These are phyloP conservation scores for Echiichthys vipera DNA, from an alignment of 2,797 vertebrate genomes.

Conservation along the genomic window DNA sequence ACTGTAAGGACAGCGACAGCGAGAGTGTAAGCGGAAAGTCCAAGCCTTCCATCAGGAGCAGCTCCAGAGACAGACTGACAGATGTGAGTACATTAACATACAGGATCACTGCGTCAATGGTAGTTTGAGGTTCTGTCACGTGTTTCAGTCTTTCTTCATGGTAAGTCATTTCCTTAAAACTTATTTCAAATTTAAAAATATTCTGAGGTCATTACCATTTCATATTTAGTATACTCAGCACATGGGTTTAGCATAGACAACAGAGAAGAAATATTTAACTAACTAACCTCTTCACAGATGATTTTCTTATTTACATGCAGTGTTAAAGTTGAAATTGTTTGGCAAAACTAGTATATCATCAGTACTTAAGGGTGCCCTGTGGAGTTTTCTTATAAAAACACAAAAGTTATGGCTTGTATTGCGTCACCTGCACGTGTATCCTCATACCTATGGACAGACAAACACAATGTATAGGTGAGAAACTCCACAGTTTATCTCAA, in stretches of 20 bases:
- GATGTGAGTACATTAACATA: conserved; percentile 85
- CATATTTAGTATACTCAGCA: not conserved
- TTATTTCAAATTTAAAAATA: not conserved
- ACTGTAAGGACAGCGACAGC: conserved; percentile 93
- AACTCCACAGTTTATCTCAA: not conserved
- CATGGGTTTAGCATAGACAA: not conserved
- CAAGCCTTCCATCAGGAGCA: conserved; percentile 91
- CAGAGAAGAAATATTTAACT: not conserved
- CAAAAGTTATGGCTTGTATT: not conserved
- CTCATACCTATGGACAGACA: not conserved
- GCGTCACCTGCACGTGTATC: rapidly evolving
- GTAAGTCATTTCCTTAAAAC: not conserved
- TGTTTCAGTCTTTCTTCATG: not conserved
- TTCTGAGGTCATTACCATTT: not conserved
- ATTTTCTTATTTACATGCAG: not conserved
- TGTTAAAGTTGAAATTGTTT: not conserved
- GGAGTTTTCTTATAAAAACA: not conserved
- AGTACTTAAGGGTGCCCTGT: not conserved
- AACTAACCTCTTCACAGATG: not conserved
- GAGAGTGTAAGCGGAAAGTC: conserved; percentile 90
- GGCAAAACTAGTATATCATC: not conserved
- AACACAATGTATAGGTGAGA: not conserved
- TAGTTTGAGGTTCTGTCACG: not conserved
- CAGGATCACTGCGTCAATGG: not conserved
- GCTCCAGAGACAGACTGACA: conserved; percentile 92